A percentile compares a stretch with the other conserved stretches of the same genome.
These are phyloP conservation scores for Pogoniulus pusillus DNA, from an alignment of 2,797 vertebrate species.

Conservation along the genomic window DNA sequence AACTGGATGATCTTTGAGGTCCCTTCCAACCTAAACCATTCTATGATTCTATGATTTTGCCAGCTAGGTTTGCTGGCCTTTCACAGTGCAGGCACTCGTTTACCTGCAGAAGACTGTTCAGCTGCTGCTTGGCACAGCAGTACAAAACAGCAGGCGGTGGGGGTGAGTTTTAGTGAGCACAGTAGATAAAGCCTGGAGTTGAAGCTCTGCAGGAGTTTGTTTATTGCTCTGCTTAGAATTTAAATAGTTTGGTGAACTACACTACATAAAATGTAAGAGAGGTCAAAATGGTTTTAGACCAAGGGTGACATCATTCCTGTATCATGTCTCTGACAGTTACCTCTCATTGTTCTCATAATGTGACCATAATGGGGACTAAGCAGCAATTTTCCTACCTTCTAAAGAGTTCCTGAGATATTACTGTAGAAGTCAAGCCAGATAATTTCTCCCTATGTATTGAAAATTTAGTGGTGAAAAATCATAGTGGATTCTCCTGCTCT, in stretches of 20 bases:
- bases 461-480: neutral
- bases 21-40: too few relatives aligned
- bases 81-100: neutral
- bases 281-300: neutral
- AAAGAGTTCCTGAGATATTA: neutral
- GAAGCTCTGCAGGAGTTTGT: neutral
- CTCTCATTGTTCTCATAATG: accelerated
- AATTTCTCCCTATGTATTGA: neutral
- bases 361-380: neutral
- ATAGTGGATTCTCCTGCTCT: too few relatives aligned
- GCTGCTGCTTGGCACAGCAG: neutral
- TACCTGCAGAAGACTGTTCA: neutral
- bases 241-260: neutral
- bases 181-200: neutral
- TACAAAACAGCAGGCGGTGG: slow-evolving; percentile 30
- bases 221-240: neutral
- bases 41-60: too few relatives aligned
- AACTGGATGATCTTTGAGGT: too few relatives aligned
- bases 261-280: neutral
- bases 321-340: neutral
- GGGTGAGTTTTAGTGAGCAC: neutral
- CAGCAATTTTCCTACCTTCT: neutral
- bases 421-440: neutral
- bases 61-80: neutral
- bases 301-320: neutral